phyloP scores from a whole-genome alignment of 1,140 invertebrate genomes.

The Drosophila tani region DNA sequence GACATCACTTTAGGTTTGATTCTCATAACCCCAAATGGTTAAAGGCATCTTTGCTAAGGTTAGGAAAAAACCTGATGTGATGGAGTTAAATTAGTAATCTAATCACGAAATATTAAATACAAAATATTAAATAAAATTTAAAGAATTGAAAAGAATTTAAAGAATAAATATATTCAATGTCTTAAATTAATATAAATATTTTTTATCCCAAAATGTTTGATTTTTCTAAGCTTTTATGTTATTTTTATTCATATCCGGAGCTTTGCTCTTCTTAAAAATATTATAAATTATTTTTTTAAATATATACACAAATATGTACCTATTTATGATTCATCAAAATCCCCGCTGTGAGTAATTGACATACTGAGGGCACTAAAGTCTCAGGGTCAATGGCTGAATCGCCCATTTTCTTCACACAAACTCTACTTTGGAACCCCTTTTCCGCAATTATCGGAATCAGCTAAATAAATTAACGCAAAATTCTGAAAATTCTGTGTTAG shows the following conservation, averaged over 20 bases:
- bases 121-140: too few relatives aligned
- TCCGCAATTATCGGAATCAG: conserved; percentile 27
- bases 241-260: too few relatives aligned
- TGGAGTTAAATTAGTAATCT: neutral
- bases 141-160: too few relatives aligned
- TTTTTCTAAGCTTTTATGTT: too few relatives aligned
- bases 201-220: too few relatives aligned
- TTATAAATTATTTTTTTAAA: neutral
- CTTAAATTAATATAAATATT: too few relatives aligned
- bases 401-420: conserved; percentile 8
- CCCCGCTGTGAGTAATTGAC: neutral
- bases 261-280: too few relatives aligned
- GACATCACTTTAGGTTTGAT: neutral
- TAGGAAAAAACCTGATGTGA: neutral
- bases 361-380: conserved; percentile 2
- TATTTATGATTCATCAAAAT: conserved; percentile 1
- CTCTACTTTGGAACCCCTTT: neutral
- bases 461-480: conserved; percentile 42
- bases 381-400: conserved; percentile 48
- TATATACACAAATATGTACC: too few relatives aligned
- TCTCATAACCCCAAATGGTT: too few relatives aligned
- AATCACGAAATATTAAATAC: too few relatives aligned
- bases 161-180: too few relatives aligned
- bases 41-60: too few relatives aligned
- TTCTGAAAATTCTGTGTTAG: conserved; percentile 40